phyloP scores from a whole-genome alignment of 2,113 vertebrate species.

The Bucco capensis region DNA sequence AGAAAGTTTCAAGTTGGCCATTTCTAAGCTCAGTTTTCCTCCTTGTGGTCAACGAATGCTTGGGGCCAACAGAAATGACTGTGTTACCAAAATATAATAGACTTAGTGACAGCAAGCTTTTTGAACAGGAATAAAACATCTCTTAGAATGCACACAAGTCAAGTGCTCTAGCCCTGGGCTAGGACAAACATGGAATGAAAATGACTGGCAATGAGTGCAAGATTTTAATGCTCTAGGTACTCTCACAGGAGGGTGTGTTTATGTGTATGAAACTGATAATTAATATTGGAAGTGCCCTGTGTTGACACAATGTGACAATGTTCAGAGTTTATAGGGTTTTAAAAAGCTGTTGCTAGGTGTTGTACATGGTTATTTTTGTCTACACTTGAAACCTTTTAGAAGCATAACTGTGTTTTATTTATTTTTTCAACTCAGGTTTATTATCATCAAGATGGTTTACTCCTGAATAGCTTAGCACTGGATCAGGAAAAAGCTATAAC shows the following conservation, averaged over 20 bases:
- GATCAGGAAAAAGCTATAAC: not conserved
- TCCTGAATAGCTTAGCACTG: not conserved
- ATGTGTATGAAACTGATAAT: conserved; percentile 3
- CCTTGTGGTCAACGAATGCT: not conserved
- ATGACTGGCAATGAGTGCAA: not conserved
- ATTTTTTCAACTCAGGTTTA: not conserved
- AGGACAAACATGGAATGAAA: not conserved
- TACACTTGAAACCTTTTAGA: not conserved
- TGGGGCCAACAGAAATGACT: not conserved
- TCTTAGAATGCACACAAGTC: not conserved
- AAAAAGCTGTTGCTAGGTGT: not conserved
- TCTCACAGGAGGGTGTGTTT: not conserved
- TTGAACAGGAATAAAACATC: conserved; percentile 9
- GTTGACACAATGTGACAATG: not conserved
- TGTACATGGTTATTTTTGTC: not conserved
- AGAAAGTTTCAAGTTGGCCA: not conserved
- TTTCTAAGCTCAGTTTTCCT: not conserved
- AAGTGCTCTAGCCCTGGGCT: not conserved
- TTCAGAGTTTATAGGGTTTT: not conserved
- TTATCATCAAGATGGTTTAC: not conserved
- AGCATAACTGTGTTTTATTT: not conserved
- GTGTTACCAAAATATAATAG: not conserved
- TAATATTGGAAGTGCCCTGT: not conserved
- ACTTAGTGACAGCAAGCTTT: not conserved
- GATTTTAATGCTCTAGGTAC: not conserved